Conservation (phyloP, 2,113 vertebrate species). For the Strigops habroptila region DNA sequence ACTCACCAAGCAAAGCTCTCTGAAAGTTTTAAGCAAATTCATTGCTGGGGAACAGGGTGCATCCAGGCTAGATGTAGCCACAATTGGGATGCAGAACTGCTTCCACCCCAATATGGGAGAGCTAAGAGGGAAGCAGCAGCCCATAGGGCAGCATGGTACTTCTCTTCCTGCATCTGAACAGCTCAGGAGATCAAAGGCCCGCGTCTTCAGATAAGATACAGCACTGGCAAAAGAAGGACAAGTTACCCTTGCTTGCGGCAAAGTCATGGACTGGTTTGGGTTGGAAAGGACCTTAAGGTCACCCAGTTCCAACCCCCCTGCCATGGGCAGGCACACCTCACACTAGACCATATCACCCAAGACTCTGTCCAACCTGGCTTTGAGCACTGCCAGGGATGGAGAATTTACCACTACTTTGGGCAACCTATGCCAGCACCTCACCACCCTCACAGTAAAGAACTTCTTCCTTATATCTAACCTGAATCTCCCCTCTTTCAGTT, state of each 20-base stretch:
- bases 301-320: neutral
- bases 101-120: neutral
- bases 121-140: neutral
- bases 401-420: neutral
- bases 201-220: rapidly evolving
- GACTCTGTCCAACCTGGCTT: neutral
- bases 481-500: neutral
- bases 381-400: neutral
- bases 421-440: neutral
- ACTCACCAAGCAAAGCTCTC: neutral
- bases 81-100: neutral
- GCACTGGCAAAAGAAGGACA: neutral
- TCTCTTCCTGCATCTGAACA: neutral
- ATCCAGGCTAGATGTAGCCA: neutral
- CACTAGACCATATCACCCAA: neutral
- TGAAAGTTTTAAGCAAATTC: neutral
- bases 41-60: neutral
- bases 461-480: neutral
- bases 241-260: neutral
- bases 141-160: neutral
- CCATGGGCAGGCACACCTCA: neutral
- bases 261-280: neutral
- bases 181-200: neutral
- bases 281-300: neutral
- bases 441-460: neutral